Conservation (phyloP, 2,113 vertebrate genomes). For the Aplodontia rufa region DNA sequence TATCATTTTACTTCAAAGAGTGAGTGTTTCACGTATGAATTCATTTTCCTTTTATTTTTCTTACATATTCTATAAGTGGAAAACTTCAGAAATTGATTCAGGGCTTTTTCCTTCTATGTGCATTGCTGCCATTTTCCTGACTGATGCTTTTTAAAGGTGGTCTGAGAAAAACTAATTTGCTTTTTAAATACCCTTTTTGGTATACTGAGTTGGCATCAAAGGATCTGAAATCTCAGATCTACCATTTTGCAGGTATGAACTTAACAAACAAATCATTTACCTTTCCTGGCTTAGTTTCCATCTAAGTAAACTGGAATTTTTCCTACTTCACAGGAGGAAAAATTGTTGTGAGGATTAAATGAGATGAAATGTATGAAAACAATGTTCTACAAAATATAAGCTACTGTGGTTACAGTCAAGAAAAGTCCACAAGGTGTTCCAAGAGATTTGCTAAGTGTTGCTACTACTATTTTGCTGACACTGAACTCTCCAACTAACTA, state of each 20-base stretch:
- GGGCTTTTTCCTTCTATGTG: not conserved
- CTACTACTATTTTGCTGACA: not conserved
- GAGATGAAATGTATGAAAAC: not conserved
- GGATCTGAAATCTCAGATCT: conserved; percentile 1
- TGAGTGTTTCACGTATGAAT: not conserved
- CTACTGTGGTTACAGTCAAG: not conserved
- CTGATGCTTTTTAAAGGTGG: not conserved
- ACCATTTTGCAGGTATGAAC: not conserved
- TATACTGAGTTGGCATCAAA: not conserved
- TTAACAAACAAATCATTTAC: not conserved
- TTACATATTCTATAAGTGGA: not conserved
- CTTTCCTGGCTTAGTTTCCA: not conserved
- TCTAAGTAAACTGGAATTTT: not conserved
- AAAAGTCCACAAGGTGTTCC: not conserved
- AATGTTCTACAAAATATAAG: not conserved
- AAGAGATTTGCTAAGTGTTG: not conserved
- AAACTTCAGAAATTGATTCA: conserved; percentile 14
- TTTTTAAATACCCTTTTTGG: not conserved
- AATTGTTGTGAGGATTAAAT: not conserved
- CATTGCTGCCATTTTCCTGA: not conserved
- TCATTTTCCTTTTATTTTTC: not conserved
- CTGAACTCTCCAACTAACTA: not conserved
- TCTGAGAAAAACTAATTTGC: conserved; percentile 22
- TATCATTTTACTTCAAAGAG: conserved; percentile 62
- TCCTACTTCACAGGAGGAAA: not conserved